Percentiles rank a stretch among this genome's conserved stretches.
These are phyloP conservation scores for Anthopleura sola DNA, from an alignment of 64 coral and sea anemone species.

Conservation along the genomic window DNA sequence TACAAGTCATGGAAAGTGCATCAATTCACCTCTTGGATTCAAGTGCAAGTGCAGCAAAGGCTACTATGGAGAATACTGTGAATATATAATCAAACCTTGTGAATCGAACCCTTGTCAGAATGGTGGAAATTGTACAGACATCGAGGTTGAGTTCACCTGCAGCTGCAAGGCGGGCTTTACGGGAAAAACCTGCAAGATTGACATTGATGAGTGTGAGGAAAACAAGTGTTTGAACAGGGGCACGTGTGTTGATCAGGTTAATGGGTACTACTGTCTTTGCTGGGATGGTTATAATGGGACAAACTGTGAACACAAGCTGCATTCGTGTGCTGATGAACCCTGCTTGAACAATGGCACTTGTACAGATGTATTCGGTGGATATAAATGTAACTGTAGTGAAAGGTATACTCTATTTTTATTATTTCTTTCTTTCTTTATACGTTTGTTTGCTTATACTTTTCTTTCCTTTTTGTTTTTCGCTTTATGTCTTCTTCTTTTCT, in stretches of 20 bases:
- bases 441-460: too few relatives aligned
- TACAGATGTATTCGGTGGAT: conserved; percentile 16
- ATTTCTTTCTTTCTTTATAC: too few relatives aligned
- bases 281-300: conserved; percentile 68
- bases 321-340: conserved; percentile 61
- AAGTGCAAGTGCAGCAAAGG: conserved; percentile 38
- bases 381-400: neutral
- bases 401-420: neutral
- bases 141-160: conserved; percentile 57
- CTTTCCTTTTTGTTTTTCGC: too few relatives aligned
- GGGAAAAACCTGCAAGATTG: conserved; percentile 49
- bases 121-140: conserved; percentile 51
- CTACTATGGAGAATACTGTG: conserved; percentile 33
- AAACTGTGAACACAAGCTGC: conserved; percentile 69
- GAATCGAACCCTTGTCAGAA: conserved; percentile 39
- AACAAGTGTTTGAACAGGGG: conserved; percentile 62
- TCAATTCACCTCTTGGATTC: conserved; percentile 27
- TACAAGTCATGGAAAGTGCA: conserved; percentile 26
- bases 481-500: too few relatives aligned
- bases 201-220: conserved; percentile 55
- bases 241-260: conserved; percentile 73
- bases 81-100: conserved; percentile 25
- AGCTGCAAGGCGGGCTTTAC: conserved; percentile 63
- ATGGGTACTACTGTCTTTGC: conserved; percentile 73
- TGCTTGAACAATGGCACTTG: conserved; percentile 75